Percentiles rank a stretch among this genome's conserved stretches.
Conservation (phyloP, 2,113 vertebrate species). For the Cinclus mexicanus region DNA sequence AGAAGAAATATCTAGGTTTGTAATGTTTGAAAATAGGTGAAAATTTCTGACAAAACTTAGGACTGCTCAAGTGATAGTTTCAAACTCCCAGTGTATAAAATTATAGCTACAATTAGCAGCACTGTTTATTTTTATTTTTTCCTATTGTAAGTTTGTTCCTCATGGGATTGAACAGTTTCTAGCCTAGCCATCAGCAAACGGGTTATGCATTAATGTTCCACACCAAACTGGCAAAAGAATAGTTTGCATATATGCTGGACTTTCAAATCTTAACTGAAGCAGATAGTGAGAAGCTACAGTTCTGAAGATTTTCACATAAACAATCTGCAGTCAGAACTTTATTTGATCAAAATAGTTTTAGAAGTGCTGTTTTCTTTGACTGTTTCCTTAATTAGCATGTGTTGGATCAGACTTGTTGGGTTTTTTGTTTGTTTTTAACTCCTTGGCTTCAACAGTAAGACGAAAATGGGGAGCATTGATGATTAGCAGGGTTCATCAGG, state of each 20-base stretch:
- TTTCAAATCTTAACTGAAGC: background rate
- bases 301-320: background rate
- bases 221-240: background rate
- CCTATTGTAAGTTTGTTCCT: background rate
- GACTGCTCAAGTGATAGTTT: background rate
- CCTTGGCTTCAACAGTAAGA: background rate
- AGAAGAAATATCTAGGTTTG: background rate
- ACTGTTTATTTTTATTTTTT: background rate
- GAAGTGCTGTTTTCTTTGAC: background rate
- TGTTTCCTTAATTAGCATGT: background rate
- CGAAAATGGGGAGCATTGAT: background rate
- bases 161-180: background rate
- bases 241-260: background rate
- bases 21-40: background rate
- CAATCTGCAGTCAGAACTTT: background rate
- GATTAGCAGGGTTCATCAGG: background rate
- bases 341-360: background rate
- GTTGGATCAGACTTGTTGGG: background rate
- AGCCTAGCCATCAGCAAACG: background rate
- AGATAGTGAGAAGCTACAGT: background rate
- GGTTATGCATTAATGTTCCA: background rate
- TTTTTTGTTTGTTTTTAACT: background rate
- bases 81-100: too few species aligned
- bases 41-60: background rate
- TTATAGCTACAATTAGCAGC: background rate